phyloP scores from a whole-genome alignment of 2,797 vertebrate genomes.

The Gorsachius magnificus region DNA sequence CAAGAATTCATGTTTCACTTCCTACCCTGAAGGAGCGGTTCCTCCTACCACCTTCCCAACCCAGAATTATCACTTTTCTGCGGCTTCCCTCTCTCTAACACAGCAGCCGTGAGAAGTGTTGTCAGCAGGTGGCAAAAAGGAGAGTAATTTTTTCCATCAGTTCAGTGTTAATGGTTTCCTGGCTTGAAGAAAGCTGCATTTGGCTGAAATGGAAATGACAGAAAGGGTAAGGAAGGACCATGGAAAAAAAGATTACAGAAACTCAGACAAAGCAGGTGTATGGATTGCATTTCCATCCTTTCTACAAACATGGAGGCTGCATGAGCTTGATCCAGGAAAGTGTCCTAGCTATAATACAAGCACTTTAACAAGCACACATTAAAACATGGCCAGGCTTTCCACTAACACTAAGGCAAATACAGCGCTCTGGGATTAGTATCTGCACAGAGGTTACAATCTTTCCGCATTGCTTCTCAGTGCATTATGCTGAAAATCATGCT shows the following conservation, averaged over 20 bases:
- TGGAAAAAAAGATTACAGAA: not conserved
- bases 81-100: not conserved
- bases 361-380: not conserved
- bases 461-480: not conserved
- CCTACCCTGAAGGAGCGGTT: not conserved
- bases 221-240: not conserved
- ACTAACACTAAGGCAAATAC: not conserved
- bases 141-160: not conserved
- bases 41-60: not conserved
- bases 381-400: not conserved
- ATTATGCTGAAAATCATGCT: not conserved
- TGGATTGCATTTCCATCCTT: not conserved
- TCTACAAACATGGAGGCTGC: not conserved
- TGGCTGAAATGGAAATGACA: constrained; percentile 16
- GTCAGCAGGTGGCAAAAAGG: not conserved
- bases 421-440: not conserved
- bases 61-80: not conserved
- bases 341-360: not conserved
- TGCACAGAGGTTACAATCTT: not conserved
- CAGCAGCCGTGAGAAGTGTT: not conserved
- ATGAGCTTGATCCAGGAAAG: not conserved
- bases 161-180: not conserved
- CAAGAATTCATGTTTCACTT: constrained; percentile 1
- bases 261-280: not conserved
- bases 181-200: not conserved